Evolutionary conservation across 35 echinoderm and acorn worm species (phyloP).

Genomic region (Diadema setosum): DNA sequence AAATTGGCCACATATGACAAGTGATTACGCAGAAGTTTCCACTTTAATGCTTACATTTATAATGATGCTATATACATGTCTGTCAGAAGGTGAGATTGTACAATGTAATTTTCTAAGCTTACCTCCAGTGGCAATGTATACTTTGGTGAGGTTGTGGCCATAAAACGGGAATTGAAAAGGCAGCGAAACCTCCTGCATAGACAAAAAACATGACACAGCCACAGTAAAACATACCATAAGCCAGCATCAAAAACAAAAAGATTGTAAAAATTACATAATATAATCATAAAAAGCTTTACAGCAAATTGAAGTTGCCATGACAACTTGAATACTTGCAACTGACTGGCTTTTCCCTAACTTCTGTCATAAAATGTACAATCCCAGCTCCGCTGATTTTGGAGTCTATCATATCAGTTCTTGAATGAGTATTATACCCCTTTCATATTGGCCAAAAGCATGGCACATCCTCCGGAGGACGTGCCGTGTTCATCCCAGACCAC

Average conservation of each 20-base stretch:
- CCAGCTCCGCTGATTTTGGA: too few relatives aligned
- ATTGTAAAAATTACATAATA: neutral
- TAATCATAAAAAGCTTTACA: neutral
- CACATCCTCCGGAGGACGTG: neutral
- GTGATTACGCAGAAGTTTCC: neutral
- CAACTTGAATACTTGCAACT: too few relatives aligned
- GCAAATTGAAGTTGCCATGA: neutral
- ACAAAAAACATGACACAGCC: neutral
- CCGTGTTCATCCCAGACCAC: too few relatives aligned
- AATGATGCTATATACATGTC: neutral
- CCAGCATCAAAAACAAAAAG: neutral
- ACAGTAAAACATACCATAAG: neutral
- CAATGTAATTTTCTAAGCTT: neutral
- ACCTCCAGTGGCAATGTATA: slow-evolving; percentile 60
- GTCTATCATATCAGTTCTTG: too few relatives aligned
- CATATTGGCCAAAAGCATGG: neutral
- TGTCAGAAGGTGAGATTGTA: neutral
- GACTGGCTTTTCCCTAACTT: too few relatives aligned
- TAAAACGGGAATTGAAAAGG: slow-evolving; percentile 63
- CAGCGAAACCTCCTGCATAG: slow-evolving; percentile 34
- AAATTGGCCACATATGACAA: neutral
- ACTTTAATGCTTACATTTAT: neutral
- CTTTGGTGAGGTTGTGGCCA: slow-evolving; percentile 48
- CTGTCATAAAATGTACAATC: too few relatives aligned
- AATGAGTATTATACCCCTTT: too few relatives aligned